phyloP scores from a whole-genome alignment of 2,113 vertebrate genomes.

The Tamias sibiricus region DNA sequence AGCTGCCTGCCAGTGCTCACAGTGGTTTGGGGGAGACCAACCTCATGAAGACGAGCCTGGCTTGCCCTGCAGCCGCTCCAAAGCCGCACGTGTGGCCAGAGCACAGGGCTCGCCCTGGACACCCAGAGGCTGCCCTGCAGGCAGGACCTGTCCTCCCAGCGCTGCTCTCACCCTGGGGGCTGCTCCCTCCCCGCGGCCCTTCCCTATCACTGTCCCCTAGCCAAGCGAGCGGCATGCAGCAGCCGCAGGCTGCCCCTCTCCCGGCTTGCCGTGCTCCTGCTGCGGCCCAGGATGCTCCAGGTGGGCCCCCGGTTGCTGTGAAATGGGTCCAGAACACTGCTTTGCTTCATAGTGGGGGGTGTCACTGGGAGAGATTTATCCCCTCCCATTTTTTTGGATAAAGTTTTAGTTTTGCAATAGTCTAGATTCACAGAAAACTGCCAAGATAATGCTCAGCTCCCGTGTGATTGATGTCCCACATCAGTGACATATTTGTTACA shows the following conservation, averaged over 20 bases:
- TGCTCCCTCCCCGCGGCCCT: fast-evolving
- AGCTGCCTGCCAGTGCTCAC: background rate
- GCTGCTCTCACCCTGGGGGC: background rate
- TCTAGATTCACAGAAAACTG: background rate
- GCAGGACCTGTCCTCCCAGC: background rate
- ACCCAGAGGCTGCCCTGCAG: background rate
- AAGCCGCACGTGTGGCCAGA: background rate
- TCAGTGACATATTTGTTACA: fast-evolving
- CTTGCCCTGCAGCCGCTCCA: background rate
- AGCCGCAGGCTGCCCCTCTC: fast-evolving
- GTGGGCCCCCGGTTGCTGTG: background rate
- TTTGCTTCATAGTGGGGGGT: background rate
- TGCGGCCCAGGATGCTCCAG: fast-evolving
- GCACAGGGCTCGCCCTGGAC: background rate
- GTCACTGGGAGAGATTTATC: background rate
- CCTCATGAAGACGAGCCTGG: background rate
- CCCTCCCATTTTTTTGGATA: background rate
- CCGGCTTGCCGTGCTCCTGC: background rate
- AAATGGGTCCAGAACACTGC: background rate
- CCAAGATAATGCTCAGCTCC: too few relatives aligned
- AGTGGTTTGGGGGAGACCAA: background rate
- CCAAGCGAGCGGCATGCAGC: too few relatives aligned
- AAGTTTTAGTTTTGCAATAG: background rate
- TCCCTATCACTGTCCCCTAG: background rate
- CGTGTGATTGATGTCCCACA: fast-evolving